A percentile compares a stretch with the other conserved stretches of the same genome.
These are phyloP conservation scores for Paracentrotus lividus DNA, from an alignment of 53 echinoderm and acorn worm genomes.

Conservation along the genomic window DNA sequence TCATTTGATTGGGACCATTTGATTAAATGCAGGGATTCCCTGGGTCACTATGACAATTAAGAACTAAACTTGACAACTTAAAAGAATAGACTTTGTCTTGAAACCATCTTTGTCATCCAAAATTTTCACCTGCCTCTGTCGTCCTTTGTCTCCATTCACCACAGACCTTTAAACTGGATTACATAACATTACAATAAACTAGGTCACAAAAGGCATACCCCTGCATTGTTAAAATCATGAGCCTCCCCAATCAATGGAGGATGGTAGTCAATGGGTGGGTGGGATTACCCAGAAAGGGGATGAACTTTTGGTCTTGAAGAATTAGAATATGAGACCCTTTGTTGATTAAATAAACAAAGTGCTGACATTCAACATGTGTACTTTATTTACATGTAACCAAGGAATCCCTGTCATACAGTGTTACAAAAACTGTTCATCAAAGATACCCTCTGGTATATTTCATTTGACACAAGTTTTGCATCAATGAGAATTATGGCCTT, in stretches of 20 bases:
- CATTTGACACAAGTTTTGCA: too few relatives aligned
- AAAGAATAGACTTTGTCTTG: background rate
- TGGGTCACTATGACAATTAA: too few relatives aligned
- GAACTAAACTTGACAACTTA: background rate
- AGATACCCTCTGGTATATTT: too few relatives aligned
- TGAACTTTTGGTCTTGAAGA: background rate
- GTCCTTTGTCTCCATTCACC: constrained; percentile 1
- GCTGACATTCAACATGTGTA: too few relatives aligned
- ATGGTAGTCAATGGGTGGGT: constrained; percentile 17
- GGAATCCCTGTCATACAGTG: too few relatives aligned
- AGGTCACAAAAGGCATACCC: background rate
- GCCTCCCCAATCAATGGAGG: background rate
- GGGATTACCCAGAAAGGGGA: background rate
- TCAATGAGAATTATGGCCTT: too few relatives aligned
- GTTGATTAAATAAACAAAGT: background rate
- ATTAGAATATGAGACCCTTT: background rate
- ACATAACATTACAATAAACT: constrained; percentile 1
- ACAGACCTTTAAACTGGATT: constrained; percentile 27
- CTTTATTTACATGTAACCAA: too few relatives aligned
- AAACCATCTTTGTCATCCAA: constrained; percentile 8
- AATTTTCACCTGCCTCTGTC: background rate
- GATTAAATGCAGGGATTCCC: too few relatives aligned
- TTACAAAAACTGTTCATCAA: too few relatives aligned
- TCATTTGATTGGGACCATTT: too few relatives aligned
- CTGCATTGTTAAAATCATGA: background rate